Evolutionary conservation across 2,113 vertebrate species (phyloP), one percentile per base, ranked within the genome.

Genomic region (Scomber colias): DNA sequence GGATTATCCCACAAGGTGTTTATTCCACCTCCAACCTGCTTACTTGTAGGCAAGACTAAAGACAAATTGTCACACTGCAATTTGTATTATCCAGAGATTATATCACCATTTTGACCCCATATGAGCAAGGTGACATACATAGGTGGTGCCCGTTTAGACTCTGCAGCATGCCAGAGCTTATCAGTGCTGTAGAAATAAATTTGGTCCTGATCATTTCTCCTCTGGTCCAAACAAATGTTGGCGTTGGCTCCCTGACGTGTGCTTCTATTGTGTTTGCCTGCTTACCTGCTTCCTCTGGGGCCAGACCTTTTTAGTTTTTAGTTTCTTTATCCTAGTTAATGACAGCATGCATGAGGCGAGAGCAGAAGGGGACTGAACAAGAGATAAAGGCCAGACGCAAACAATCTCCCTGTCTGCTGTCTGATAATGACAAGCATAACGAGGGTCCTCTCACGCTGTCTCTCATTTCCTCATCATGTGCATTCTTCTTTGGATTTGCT

Each of bases 371-470:
- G 75, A 66, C 79, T 45, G 81, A 82, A 71, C 59, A 35, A 59
- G 77, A 75, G 81, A 87, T 82, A 87, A 92, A 85, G 86, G 87
- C 81, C 86, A 88, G 68, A 69, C 40, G 2, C 85, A 85, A 86
- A 90, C 87, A 84, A 66, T 82, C 77, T 79, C 78, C 68, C 73
- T 46, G 79, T 81, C 87, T 66, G 77, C 78, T 62, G 75, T 87
- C 83, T 88, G 84, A 89, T 94, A 90, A 91, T 79, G 87, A 87
- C 82, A 63, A 78, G 72, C 77, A 80, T 87, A 91, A 93, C 75
- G 56, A 92, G 77, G 63, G 81, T 70, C 81, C 80, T 88, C 88
- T 88, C 82, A 86, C 82, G 75, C 84, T 87, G 75, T 86, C 82
- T 84, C 81, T 89, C 86, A 71, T 89, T 89, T 91, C 66, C 83